Evolutionary conservation across 2,888 invertebrate genomes (phyloP).

Genomic region (Macrophya annulata): DNA sequence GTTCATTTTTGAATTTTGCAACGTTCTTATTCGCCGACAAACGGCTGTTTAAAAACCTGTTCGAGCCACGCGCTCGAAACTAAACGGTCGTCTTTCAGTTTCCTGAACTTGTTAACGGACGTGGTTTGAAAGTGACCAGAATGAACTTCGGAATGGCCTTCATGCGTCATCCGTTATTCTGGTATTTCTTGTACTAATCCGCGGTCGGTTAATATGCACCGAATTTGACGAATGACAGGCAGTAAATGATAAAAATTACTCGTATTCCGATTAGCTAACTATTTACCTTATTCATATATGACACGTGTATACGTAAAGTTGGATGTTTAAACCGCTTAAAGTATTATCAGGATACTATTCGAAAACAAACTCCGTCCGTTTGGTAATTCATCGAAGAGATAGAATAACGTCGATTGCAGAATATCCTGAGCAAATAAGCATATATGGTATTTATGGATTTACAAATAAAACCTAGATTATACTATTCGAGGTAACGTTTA

Average conservation of each 20-base stretch:
- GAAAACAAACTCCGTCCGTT: background rate
- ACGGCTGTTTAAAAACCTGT: conserved; percentile 49
- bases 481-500: background rate
- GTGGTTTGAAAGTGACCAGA: conserved; percentile 49
- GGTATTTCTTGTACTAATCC: conserved; percentile 11
- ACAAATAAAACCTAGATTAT: background rate
- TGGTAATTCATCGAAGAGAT: background rate
- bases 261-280: background rate
- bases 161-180: conserved; percentile 46
- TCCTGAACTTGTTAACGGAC: conserved; percentile 47
- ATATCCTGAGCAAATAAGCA: background rate
- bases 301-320: background rate
- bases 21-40: conserved; percentile 24
- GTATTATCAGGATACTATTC: background rate
- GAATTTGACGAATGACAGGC: conserved; percentile 15
- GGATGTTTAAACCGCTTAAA: background rate
- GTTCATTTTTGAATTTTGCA: background rate
- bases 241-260: background rate
- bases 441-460: background rate
- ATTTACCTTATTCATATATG: background rate
- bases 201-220: background rate
- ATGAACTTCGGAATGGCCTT: conserved; percentile 40
- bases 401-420: background rate
- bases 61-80: conserved; percentile 34
- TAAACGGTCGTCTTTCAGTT: conserved; percentile 42